Percentiles rank a stretch among this genome's conserved stretches.
Conservation (phyloP, 35 echinoderm and acorn worm genomes). For the Heliocidaris tuberculata region DNA sequence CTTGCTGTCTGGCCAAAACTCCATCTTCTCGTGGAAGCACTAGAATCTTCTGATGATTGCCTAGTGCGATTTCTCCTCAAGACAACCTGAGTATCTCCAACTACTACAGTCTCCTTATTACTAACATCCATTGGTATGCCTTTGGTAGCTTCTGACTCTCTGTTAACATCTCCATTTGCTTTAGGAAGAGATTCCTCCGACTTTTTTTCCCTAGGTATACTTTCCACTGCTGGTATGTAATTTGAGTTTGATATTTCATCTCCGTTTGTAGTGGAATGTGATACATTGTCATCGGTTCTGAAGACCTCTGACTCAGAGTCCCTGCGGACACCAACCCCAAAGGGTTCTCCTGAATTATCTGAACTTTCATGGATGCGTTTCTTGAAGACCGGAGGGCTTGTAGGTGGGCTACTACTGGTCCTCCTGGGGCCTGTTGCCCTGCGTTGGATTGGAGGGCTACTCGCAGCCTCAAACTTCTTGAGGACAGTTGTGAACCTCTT, state of each 20-base stretch:
- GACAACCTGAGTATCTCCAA: not conserved
- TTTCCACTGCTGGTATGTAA: not conserved
- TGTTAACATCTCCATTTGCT: conserved; percentile 22
- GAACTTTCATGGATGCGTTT: conserved; percentile 40
- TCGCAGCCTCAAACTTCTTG: conserved; percentile 56
- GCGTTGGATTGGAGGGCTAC: conserved; percentile 29
- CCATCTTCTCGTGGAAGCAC: not conserved
- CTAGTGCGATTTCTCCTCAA: conserved; percentile 26
- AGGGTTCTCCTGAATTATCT: not conserved
- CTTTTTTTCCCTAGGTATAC: not conserved
- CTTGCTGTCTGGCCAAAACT: conserved; percentile 1
- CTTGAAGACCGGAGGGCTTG: conserved; percentile 58
- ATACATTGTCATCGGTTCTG: not conserved
- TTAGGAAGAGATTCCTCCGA: not conserved
- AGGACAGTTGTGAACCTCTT: conserved; percentile 53
- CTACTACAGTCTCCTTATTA: not conserved
- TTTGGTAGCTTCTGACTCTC: not conserved
- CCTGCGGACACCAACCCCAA: not conserved
- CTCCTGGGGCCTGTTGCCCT: conserved; percentile 23
- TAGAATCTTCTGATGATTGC: conserved; percentile 33
- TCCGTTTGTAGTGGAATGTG: conserved; percentile 38
- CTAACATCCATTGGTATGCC: not conserved
- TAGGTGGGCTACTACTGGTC: conserved; percentile 55
- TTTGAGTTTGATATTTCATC: not conserved
- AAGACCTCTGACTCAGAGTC: not conserved